Evolutionary conservation across 2,888 invertebrate species (phyloP).

Genomic region (Andrena bicolor): DNA sequence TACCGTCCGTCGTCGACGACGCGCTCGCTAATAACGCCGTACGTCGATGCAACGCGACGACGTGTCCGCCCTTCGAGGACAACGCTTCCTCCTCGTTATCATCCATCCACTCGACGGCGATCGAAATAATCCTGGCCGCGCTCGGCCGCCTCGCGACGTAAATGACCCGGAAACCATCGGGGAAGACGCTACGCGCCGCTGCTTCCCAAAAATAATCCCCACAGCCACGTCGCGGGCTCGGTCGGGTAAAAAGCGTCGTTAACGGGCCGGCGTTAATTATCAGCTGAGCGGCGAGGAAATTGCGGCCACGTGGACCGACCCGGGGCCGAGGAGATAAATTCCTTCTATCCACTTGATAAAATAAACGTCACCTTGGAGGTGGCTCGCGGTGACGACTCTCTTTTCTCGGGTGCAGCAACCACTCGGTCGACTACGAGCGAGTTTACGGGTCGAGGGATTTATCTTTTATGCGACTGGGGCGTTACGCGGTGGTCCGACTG

Average conservation of each 20-base stretch:
- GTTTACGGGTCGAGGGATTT: constrained; percentile 79
- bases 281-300: background rate
- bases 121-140: constrained; percentile 43
- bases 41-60: constrained; percentile 50
- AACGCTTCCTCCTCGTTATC: constrained; percentile 53
- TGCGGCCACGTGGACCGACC: constrained; percentile 14
- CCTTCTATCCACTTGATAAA: constrained; percentile 59
- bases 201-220: constrained; percentile 54
- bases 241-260: constrained; percentile 33
- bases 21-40: constrained; percentile 78
- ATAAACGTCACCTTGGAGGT: constrained; percentile 40
- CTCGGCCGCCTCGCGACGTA: constrained; percentile 37
- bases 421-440: constrained; percentile 48
- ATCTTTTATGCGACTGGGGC: constrained; percentile 40
- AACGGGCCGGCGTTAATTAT: constrained; percentile 47
- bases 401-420: constrained; percentile 18
- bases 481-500: too few species aligned
- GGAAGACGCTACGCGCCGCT: constrained; percentile 7
- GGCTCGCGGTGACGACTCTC: constrained; percentile 39
- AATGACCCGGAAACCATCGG: constrained; percentile 63
- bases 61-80: constrained; percentile 32
- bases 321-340: constrained; percentile 47
- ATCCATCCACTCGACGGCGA: constrained; percentile 45
- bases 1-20: constrained; percentile 73
- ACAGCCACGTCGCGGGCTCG: background rate